Base-by-base conservation (phyloP, 2,113 vertebrate genomes). In the Dicentrarchus labrax region DNA sequence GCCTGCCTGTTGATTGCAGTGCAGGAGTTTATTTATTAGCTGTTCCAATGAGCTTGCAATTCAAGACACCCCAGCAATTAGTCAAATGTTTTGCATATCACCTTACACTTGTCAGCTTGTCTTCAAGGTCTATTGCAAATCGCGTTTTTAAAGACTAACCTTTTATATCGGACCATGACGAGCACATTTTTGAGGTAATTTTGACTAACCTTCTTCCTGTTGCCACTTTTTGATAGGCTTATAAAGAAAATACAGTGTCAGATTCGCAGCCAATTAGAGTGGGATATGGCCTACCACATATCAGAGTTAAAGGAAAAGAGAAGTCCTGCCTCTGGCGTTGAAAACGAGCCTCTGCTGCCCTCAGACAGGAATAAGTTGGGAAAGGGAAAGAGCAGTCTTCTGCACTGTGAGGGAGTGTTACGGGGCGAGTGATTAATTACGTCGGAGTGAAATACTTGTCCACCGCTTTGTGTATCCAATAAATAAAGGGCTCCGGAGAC, bases 1-100 rank as follows among this genome's bases (percentile, higher is more conserved):
- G 91, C 88, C 84, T 89, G 94, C 94, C 93, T 95, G 95, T 95
- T 96, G 95, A 96, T 96, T 96, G 93, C 95, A 89, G 83, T 36
- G 80, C 94, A 84, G 88, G 85, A 64, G 48, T 94, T 94, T 95
- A 95, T 96, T 95, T 95, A 94, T 95, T 95, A 93, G 92, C 93
- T 89, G 86, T 92, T 91, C 88, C 92, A 93, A 88, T 82, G 70
- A 89, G 88, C 88, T 88, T 81, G 87, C 91, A 85, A 84, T 72
- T 89, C 80, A 87, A 89, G 80, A 92, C 86, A 88, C 74, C 56
- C 78, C 82, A 81, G 90, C 82, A 92, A 94, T 93, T 85, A 85
- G 87, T 93, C 93, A 90, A 84, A 83, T 85, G 88, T 91, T 91
- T 91, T 91, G 86, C 83, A 83, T 90, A 90, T 94, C 90, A 50